Conservation (phyloP, 2,888 invertebrate species). For the Sphaerolaimus hirsutus region DNA sequence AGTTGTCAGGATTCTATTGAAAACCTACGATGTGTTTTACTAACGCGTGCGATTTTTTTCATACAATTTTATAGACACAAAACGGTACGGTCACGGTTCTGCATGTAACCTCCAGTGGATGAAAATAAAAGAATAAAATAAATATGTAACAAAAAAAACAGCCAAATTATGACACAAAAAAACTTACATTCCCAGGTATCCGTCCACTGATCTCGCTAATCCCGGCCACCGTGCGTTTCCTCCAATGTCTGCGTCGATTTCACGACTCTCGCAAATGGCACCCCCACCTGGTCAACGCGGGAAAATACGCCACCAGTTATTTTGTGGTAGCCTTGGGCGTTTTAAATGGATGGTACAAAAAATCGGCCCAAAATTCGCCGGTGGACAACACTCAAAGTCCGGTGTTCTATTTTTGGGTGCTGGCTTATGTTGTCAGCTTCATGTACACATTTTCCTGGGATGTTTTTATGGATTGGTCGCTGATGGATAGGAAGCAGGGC, state of each 20-base stretch:
- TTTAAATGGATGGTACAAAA: not conserved
- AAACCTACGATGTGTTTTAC: too few relatives aligned
- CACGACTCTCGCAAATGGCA: slow-evolving; percentile 72
- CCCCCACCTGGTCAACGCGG: slow-evolving; percentile 62
- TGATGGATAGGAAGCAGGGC: slow-evolving; percentile 31
- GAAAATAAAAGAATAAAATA: not conserved
- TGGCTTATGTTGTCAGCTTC: slow-evolving; percentile 52
- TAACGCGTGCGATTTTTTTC: too few relatives aligned
- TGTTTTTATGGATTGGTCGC: slow-evolving; percentile 95
- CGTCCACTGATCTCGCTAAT: slow-evolving; percentile 64
- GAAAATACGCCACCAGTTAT: not conserved
- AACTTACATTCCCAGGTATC: not conserved
- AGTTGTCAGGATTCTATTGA: too few relatives aligned
- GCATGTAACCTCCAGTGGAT: not conserved
- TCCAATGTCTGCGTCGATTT: slow-evolving; percentile 81
- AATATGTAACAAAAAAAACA: not conserved
- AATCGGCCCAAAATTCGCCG: slow-evolving; percentile 9
- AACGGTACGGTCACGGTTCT: not conserved
- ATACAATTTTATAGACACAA: too few relatives aligned
- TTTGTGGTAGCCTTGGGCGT: not conserved
- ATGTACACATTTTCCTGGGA: slow-evolving; percentile 93
- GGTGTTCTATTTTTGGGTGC: slow-evolving; percentile 46
- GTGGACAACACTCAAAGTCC: slow-evolving; percentile 3
- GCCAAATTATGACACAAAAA: not conserved
- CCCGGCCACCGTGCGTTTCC: slow-evolving; percentile 91